phyloP scores from a whole-genome alignment of 2,113 vertebrate genomes.

The Hyla sarda region DNA sequence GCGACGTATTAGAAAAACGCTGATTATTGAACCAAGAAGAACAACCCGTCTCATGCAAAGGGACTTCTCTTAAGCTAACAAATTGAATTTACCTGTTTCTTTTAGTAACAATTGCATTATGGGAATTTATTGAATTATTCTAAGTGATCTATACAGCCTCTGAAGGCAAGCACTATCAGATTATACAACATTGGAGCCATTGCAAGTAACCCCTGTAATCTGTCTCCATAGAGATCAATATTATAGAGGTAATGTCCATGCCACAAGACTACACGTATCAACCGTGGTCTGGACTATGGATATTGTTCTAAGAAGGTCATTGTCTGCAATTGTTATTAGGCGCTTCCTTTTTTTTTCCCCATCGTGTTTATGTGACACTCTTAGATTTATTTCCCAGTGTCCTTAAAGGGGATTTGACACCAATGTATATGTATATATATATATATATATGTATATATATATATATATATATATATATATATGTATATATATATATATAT shows the following conservation, averaged over 20 bases:
- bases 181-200: constrained; percentile 16
- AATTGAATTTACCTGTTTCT: constrained; percentile 44
- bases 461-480: too few relatives aligned
- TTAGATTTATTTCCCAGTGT: too few relatives aligned
- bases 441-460: too few relatives aligned
- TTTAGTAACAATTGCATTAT: constrained; percentile 39
- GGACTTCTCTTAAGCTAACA: constrained; percentile 8
- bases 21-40: constrained; percentile 14
- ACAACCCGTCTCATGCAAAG: constrained; percentile 8
- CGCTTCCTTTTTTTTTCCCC: neutral
- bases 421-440: too few relatives aligned
- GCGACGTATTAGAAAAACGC: constrained; percentile 14
- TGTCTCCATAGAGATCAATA: constrained; percentile 17
- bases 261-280: neutral
- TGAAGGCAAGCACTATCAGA: constrained; percentile 3
- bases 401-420: too few relatives aligned
- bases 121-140: constrained; percentile 39
- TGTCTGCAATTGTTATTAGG: neutral
- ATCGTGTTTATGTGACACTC: neutral
- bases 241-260: neutral
- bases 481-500: too few relatives aligned
- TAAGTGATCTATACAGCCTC: constrained; percentile 19
- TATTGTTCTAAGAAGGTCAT: neutral
- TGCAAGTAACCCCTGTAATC: neutral
- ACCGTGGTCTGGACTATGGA: neutral